phyloP scores from a whole-genome alignment of 1,140 invertebrate genomes.

The Mylabris phalerata region DNA sequence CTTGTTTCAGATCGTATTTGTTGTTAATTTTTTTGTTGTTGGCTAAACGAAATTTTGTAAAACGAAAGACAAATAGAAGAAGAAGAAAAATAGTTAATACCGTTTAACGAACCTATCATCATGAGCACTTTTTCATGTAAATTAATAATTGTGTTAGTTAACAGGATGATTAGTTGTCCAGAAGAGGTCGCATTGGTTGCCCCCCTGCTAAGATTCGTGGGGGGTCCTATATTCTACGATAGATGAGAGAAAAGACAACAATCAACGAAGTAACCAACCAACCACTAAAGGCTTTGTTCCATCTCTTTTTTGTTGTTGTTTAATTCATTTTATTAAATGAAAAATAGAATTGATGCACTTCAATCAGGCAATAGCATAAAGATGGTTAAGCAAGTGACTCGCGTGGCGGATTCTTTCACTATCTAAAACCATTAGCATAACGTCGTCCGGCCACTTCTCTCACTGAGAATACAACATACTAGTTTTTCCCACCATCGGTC shows the following conservation, averaged over 20 bases:
- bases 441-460: slow-evolving; percentile 9
- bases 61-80: no score
- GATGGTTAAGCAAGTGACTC: not conserved
- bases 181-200: slow-evolving; percentile 2
- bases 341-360: no score
- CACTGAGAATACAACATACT: slow-evolving; percentile 36
- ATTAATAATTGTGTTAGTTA: slow-evolving; percentile 18
- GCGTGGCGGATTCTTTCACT: slow-evolving; percentile 7
- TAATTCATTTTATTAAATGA: no score
- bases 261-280: no score
- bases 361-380: not conserved
- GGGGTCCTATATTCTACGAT: no score
- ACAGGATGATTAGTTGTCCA: slow-evolving; percentile 14
- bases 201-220: no score
- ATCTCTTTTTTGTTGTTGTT: no score
- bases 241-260: no score
- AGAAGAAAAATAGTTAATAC: not conserved
- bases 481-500: slow-evolving; percentile 39
- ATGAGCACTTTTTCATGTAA: slow-evolving; percentile 11
- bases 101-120: slow-evolving; percentile 16
- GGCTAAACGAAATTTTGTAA: no score
- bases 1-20: no score
- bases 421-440: slow-evolving; percentile 22
- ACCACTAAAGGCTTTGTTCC: no score
- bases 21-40: no score